Base-by-base conservation (phyloP, 2,888 invertebrate species). In the Agrochola lota region DNA sequence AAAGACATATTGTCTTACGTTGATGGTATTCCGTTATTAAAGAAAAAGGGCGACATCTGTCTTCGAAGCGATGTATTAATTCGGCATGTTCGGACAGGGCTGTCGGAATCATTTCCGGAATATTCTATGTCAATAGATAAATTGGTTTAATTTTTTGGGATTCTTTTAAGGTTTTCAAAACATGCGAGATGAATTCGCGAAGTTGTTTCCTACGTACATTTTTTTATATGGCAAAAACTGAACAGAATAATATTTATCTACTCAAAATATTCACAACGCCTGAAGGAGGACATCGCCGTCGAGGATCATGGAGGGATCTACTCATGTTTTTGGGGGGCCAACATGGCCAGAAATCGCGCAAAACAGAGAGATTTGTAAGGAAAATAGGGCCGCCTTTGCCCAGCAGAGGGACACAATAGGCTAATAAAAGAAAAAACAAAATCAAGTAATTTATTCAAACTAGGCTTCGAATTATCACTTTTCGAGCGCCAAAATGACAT, bases 21-120 rank as follows among this genome's bases (percentile, higher is more conserved):
- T 11, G 49, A 88, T 86, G 84, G 77, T 78, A 83, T 90, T 87
- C 91, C 90, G 91, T 91, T 93, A 91, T 85, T 85, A 84, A 73
- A 69, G 86, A 88, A 91, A 91, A 91, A 91, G 90, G 85, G 84
- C 79, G 90, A 90, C 93, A 92, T 91, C 91, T 93, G 91, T 88
- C 85, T 63, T 26, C 71, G 59, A 55, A 43, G 66, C 60, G 35
- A 62, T 17, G 73, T 57, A 72, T 75, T 78, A 75, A 64, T 74
- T 55, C 30, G 30, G 71, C 71, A 71, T 73, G 62, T 40, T 20
- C 26, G 20, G 26, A 43, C 26, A 80, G 72, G 79, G 79, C 26
- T 77, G 78, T 60, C 64, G 11, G 73, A 52, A 43, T 40, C 2
- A 63, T 8, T 23, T 40, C 26, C 23, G 11, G n/a, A 40, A 23